Evolutionary conservation across 2,797 vertebrate species (phyloP).

Genomic region (Sebastes melanostomus): DNA sequence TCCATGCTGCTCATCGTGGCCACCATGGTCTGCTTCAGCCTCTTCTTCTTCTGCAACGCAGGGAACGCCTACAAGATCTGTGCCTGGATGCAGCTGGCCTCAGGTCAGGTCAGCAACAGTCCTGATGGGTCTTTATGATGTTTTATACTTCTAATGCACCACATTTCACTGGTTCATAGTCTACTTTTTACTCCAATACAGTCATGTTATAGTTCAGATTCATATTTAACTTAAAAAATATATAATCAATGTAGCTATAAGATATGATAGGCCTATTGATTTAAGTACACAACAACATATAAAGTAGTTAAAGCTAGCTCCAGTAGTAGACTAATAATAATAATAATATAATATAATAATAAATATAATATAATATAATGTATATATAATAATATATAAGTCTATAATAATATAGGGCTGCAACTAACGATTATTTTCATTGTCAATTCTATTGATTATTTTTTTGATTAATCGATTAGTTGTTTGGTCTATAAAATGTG

Average conservation of each 20-base stretch:
- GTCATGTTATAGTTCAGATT: neutral
- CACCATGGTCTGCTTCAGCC: conserved; percentile 90
- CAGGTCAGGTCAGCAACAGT: conserved; percentile 81
- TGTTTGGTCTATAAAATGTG: too few species aligned
- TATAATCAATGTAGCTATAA: neutral
- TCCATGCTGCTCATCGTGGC: conserved; percentile 93
- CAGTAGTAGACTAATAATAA: neutral
- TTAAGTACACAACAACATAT: neutral
- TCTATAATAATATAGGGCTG: too few species aligned
- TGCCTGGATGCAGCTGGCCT: conserved; percentile 95
- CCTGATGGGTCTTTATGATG: neutral
- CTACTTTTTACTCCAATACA: neutral
- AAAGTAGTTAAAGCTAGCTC: neutral
- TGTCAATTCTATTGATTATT: too few species aligned
- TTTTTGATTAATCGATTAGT: too few species aligned
- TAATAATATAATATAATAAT: neutral
- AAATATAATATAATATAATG: neutral
- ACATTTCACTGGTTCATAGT: neutral
- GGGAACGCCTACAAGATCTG: conserved; percentile 96
- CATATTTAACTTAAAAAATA: neutral
- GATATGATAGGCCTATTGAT: neutral
- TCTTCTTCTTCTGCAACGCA: conserved; percentile 95
- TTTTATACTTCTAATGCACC: too few species aligned
- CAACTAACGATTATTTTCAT: too few species aligned
- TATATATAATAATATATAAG: too few species aligned